A percentile compares a stretch with the other conserved stretches of the same genome.
These are phyloP conservation scores for Acrobasis repandana DNA, from an alignment of 2,888 invertebrate genomes.

Conservation along the genomic window DNA sequence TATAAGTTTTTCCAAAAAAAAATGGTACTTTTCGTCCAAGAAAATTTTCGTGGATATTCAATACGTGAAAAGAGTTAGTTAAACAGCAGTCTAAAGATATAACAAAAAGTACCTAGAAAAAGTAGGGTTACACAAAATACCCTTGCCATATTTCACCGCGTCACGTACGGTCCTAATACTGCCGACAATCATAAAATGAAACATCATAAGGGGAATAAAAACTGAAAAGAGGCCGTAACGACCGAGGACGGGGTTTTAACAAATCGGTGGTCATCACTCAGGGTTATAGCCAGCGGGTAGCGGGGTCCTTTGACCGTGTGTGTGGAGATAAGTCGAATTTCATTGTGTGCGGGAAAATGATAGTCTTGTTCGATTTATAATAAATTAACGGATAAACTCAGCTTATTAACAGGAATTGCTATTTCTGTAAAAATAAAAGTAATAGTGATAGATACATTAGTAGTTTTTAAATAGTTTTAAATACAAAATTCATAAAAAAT, in stretches of 20 bases:
- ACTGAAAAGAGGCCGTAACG: slow-evolving; percentile 76
- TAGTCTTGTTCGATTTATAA: slow-evolving; percentile 71
- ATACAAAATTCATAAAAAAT: too few relatives aligned
- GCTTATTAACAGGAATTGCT: too few relatives aligned
- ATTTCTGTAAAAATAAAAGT: too few relatives aligned
- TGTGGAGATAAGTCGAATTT: slow-evolving; percentile 68
- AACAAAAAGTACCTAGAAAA: slow-evolving; percentile 27
- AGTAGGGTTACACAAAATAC: slow-evolving; percentile 37
- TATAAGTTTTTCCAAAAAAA: too few relatives aligned
- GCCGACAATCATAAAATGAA: slow-evolving; percentile 78
- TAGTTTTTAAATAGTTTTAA: too few relatives aligned
- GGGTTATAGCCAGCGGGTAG: slow-evolving; percentile 65
- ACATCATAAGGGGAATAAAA: slow-evolving; percentile 78
- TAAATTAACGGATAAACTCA: slow-evolving; percentile 60
- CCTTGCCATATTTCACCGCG: slow-evolving; percentile 50
- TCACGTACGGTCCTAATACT: slow-evolving; percentile 66
- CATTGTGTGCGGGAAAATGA: slow-evolving; percentile 66
- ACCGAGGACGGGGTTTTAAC: slow-evolving; percentile 70
- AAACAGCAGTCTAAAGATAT: background rate
- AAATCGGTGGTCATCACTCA: slow-evolving; percentile 80
- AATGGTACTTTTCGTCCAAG: too few relatives aligned
- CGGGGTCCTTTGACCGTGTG: slow-evolving; percentile 51
- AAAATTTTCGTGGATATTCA: too few relatives aligned
- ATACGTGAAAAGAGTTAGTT: too few relatives aligned
- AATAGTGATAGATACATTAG: too few relatives aligned